phyloP scores from a whole-genome alignment of 2,797 vertebrate species.

The Astyanax mexicanus region DNA sequence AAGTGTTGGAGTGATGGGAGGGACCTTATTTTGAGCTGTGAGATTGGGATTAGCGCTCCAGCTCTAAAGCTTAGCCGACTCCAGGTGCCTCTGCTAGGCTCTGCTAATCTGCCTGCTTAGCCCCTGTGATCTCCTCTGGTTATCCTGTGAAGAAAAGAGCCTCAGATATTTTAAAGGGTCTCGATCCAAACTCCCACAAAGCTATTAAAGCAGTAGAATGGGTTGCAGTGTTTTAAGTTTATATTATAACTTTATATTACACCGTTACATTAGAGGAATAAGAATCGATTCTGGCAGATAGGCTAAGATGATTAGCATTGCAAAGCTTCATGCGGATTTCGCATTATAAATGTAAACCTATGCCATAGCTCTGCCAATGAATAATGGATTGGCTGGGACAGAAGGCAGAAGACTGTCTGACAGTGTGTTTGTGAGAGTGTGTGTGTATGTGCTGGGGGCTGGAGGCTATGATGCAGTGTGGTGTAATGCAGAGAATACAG shows the following conservation, averaged over 20 bases:
- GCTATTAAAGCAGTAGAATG: slow-evolving; percentile 9
- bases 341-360: slow-evolving; percentile 41
- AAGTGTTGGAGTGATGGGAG: slow-evolving; percentile 15
- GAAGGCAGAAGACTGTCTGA: slow-evolving; percentile 21
- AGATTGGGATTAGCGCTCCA: slow-evolving; percentile 50
- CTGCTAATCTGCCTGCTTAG: slow-evolving; percentile 46
- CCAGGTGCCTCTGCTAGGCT: slow-evolving; percentile 35
- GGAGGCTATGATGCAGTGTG: slow-evolving; percentile 2
- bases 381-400: slow-evolving; percentile 52
- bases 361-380: slow-evolving; percentile 27
- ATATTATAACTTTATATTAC: no score
- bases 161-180: slow-evolving; percentile 23
- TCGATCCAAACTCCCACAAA: neutral
- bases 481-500: neutral
- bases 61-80: slow-evolving; percentile 55
- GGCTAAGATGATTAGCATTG: slow-evolving; percentile 15
- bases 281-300: slow-evolving; percentile 14
- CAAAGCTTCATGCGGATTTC: slow-evolving; percentile 13
- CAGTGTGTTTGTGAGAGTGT: neutral
- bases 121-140: slow-evolving; percentile 24
- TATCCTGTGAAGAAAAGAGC: slow-evolving; percentile 22
- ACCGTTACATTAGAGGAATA: neutral
- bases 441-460: neutral
- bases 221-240: slow-evolving; percentile 10
- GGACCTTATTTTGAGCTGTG: slow-evolving; percentile 46